phyloP scores from a whole-genome alignment of 2,888 invertebrate species.

The Tiliacea aurago region DNA sequence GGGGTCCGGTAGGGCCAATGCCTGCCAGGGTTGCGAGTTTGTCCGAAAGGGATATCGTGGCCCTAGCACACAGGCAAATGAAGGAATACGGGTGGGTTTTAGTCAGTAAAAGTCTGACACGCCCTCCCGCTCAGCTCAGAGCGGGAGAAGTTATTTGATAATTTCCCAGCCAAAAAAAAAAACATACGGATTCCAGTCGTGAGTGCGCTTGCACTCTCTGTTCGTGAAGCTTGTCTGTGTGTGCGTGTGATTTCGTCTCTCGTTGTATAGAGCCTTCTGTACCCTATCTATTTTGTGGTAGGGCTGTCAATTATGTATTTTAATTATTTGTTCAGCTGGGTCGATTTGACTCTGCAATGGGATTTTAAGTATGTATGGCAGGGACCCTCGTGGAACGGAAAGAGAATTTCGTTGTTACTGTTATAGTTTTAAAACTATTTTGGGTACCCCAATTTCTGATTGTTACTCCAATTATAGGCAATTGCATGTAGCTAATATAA shows the following conservation, averaged over 20 bases:
- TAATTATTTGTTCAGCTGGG: slow-evolving; percentile 51
- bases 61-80: too few relatives aligned
- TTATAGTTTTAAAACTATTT: slow-evolving; percentile 32
- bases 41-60: too few relatives aligned
- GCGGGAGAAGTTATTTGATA: too few relatives aligned
- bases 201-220: not conserved
- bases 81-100: too few relatives aligned
- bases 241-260: not conserved
- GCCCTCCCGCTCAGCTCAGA: too few relatives aligned
- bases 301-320: slow-evolving; percentile 63
- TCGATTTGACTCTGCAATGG: slow-evolving; percentile 18
- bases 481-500: too few relatives aligned
- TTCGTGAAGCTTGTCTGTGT: not conserved
- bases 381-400: slow-evolving; percentile 6
- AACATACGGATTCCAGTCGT: too few relatives aligned
- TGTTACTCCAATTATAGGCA: not conserved
- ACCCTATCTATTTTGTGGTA: not conserved
- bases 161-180: too few relatives aligned
- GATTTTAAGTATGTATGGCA: slow-evolving; percentile 39
- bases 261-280: not conserved
- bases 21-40: too few relatives aligned
- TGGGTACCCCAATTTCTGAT: not conserved
- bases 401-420: not conserved
- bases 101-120: too few relatives aligned
- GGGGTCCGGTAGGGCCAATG: too few relatives aligned